These are phyloP conservation scores for Uria aalge DNA, from an alignment of 2,113 vertebrate genomes.

Conservation along the genomic window DNA sequence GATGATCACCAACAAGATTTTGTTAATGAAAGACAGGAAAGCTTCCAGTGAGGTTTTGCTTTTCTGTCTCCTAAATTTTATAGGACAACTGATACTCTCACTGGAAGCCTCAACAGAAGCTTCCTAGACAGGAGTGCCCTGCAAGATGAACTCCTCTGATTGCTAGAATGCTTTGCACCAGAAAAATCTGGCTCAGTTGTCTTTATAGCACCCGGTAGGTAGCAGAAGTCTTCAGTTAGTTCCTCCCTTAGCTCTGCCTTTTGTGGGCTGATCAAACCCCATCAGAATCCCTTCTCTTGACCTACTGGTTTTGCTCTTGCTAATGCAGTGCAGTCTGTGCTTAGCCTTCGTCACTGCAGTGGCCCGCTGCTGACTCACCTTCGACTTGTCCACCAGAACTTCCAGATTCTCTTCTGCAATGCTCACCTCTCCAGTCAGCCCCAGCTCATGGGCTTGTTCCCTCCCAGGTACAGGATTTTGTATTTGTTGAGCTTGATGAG, in stretches of 20 bases:
- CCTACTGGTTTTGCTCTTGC: neutral
- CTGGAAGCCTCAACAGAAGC: neutral
- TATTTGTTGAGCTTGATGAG: neutral
- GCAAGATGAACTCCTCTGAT: neutral
- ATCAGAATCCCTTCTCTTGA: neutral
- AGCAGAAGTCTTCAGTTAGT: neutral
- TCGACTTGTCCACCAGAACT: neutral
- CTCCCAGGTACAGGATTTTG: too few species aligned
- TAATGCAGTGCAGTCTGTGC: neutral
- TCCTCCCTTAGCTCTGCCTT: neutral
- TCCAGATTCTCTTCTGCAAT: neutral
- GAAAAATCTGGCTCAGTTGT: neutral
- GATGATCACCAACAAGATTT: neutral
- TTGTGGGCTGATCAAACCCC: neutral
- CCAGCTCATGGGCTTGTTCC: accelerated
- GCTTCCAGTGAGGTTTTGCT: neutral
- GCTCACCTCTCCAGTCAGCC: neutral
- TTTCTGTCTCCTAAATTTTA: neutral
- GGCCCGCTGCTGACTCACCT: accelerated
- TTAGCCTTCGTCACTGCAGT: neutral
- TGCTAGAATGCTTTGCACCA: neutral
- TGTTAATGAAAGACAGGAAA: neutral
- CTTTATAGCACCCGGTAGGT: neutral
- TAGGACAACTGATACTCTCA: neutral
- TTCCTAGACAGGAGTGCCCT: neutral